Evolutionary conservation across 2,113 vertebrate genomes (phyloP).

Genomic region (Macrotus californicus): DNA sequence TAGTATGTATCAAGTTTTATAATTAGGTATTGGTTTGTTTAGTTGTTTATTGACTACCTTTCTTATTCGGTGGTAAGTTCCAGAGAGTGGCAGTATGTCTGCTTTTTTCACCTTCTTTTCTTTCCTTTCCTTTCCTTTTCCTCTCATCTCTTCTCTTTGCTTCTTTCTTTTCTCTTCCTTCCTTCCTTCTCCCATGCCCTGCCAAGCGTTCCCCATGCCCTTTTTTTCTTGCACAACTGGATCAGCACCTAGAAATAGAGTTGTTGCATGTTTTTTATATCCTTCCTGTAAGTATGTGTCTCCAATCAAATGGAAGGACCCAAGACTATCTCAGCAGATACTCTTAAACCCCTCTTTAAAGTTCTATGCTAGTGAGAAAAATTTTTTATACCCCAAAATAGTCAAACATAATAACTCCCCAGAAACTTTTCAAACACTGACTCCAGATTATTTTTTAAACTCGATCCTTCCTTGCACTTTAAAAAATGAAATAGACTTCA

Average conservation of each 20-base stretch:
- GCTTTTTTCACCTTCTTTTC: neutral
- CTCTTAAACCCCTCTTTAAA: neutral
- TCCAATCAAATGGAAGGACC: neutral
- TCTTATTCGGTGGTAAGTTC: neutral
- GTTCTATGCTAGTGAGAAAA: neutral
- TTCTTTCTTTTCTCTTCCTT: neutral
- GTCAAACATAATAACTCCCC: neutral
- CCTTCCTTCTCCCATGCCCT: neutral
- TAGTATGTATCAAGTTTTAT: neutral
- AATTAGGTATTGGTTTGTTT: neutral
- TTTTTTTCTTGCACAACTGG: neutral
- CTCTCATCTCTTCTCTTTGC: too few relatives aligned
- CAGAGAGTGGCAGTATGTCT: neutral
- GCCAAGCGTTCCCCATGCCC: neutral
- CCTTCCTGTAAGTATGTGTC: neutral
- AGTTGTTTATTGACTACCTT: neutral
- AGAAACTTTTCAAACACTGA: neutral
- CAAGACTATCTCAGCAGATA: neutral
- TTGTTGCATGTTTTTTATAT: neutral
- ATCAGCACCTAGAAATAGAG: neutral
- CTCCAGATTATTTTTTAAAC: constrained; percentile 12
- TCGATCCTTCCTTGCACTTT: neutral
- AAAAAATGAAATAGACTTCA: neutral
- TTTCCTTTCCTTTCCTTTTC: neutral
- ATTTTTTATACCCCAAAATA: neutral